Percentiles rank a stretch among this genome's conserved stretches.
Evolutionary conservation across 2,797 vertebrate species (phyloP).

Genomic region (Lacerta bilineata): DNA sequence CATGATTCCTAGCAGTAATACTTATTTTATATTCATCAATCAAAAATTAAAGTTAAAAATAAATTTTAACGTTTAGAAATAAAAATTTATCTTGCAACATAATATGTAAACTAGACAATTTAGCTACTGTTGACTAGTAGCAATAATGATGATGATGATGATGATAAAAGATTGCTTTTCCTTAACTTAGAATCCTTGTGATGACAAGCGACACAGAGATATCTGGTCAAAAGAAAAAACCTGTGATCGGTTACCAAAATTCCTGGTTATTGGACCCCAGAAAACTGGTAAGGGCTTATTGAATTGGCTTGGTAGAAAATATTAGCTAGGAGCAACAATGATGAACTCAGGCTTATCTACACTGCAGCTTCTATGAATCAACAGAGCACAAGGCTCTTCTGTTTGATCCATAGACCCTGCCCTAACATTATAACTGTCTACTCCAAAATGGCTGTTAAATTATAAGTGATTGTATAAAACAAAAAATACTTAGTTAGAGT

Average conservation of each 20-base stretch:
- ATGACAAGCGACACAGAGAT: constrained; percentile 98
- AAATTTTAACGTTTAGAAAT: neutral
- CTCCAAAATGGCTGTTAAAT: neutral
- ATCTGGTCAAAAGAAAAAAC: constrained; percentile 99
- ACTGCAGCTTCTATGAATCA: neutral
- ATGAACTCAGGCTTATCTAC: neutral
- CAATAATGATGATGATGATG: no score
- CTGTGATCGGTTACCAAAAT: constrained; percentile 95
- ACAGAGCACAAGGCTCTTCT: neutral
- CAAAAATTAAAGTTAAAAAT: neutral
- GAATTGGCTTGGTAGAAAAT: neutral
- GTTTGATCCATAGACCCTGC: neutral
- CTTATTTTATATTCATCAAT: neutral
- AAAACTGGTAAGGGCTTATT: constrained; percentile 89
- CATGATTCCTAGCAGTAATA: neutral
- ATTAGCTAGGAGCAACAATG: neutral
- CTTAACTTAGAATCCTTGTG: constrained; percentile 90
- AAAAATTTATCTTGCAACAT: neutral
- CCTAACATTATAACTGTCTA: neutral
- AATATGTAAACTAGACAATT: neutral
- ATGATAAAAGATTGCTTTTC: constrained; percentile 24
- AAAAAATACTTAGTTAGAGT: neutral
- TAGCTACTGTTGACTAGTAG: neutral
- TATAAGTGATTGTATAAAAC: neutral
- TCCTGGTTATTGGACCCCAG: constrained; percentile 95